Evolutionary conservation across 2,113 vertebrate species (phyloP).

Genomic region (Cyanocitta stelleri): DNA sequence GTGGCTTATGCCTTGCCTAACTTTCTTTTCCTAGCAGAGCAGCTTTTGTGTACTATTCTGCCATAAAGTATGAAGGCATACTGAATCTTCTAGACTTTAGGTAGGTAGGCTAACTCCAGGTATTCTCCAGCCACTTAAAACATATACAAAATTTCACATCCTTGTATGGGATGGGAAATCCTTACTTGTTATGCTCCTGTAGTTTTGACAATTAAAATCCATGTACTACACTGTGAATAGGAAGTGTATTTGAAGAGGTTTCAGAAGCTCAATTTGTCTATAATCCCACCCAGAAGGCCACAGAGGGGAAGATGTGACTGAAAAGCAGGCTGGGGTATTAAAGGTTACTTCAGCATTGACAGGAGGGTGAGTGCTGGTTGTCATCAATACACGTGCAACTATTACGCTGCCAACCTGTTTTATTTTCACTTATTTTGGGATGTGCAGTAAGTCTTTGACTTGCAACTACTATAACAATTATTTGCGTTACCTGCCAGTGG

Average conservation of each 20-base stretch:
- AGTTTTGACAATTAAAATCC: not conserved
- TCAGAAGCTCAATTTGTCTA: not conserved
- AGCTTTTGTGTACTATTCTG: not conserved
- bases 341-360: not conserved
- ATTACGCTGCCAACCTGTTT: accelerated
- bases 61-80: not conserved
- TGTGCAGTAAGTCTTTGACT: not conserved
- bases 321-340: not conserved
- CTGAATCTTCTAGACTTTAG: not conserved
- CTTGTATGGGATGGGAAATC: not conserved
- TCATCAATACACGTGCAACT: accelerated
- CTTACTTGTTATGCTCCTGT: not conserved
- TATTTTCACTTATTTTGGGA: not conserved
- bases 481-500: not conserved
- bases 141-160: not conserved
- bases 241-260: not conserved
- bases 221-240: not conserved
- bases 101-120: not conserved
- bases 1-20: not conserved
- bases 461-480: not conserved
- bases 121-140: not conserved
- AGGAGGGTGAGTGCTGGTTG: not conserved
- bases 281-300: too few species aligned
- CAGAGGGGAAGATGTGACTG: not conserved
- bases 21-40: not conserved